Evolutionary conservation across 2,113 vertebrate genomes (phyloP).

Genomic region (Aspiorhynchus laticeps): DNA sequence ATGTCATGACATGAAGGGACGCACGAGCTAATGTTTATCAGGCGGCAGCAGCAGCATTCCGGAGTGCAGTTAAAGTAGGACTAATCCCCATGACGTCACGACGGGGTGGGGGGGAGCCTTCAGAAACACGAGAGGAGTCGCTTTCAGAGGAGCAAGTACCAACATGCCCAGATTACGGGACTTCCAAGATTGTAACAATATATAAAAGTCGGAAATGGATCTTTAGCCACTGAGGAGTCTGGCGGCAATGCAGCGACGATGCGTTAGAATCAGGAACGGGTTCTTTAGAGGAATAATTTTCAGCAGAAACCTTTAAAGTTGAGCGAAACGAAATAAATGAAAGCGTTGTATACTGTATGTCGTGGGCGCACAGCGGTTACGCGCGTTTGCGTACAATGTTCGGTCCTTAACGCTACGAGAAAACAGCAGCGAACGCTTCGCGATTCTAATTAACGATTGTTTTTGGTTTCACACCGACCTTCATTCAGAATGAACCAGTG

Average conservation of each 20-base stretch:
- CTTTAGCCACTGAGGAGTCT: neutral
- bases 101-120: slow-evolving; percentile 62
- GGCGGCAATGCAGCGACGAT: neutral
- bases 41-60: slow-evolving; percentile 3
- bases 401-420: neutral
- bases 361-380: neutral
- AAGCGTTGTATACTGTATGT: neutral
- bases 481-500: slow-evolving; percentile 72
- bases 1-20: neutral
- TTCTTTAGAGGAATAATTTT: neutral
- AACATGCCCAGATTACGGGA: slow-evolving; percentile 76
- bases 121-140: slow-evolving; percentile 64
- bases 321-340: neutral
- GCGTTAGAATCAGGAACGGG: neutral
- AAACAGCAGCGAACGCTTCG: neutral
- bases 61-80: slow-evolving; percentile 45
- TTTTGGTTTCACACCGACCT: neutral
- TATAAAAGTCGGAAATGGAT: slow-evolving; percentile 35
- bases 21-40: slow-evolving; percentile 11
- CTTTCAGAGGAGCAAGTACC: slow-evolving; percentile 78
- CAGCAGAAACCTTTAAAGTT: neutral
- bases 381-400: slow-evolving; percentile 5
- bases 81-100: slow-evolving; percentile 57
- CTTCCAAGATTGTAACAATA: neutral
- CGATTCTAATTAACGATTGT: neutral